phyloP scores from a whole-genome alignment of 2,113 vertebrate species.

The Dromaius novaehollandiae region DNA sequence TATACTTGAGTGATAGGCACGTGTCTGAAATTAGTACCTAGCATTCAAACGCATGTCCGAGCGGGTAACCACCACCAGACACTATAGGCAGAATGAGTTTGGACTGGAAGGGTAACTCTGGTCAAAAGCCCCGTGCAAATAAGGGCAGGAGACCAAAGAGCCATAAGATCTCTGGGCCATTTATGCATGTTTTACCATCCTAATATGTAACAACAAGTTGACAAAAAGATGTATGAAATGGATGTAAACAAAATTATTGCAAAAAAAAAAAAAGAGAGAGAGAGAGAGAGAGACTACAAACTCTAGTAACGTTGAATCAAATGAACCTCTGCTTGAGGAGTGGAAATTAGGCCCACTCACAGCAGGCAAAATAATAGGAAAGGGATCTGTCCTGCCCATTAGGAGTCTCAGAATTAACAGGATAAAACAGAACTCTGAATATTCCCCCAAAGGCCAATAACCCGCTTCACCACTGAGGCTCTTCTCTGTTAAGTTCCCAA shows the following conservation, averaged over 20 bases:
- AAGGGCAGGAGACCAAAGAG: background rate
- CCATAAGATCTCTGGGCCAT: background rate
- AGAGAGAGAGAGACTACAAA: background rate
- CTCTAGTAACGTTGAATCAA: background rate
- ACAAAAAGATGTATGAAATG: background rate
- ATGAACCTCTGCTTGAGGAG: background rate
- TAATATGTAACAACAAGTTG: accelerated
- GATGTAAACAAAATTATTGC: background rate
- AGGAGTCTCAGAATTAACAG: background rate
- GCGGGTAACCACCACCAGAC: background rate
- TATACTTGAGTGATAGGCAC: background rate
- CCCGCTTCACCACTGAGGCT: background rate
- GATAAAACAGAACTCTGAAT: background rate
- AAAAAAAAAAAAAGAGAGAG: no score
- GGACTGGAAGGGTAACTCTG: background rate
- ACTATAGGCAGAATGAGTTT: background rate
- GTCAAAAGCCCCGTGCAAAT: background rate
- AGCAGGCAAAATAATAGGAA: background rate
- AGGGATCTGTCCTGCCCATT: background rate
- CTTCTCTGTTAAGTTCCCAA: background rate
- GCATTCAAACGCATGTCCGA: background rate
- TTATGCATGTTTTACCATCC: background rate
- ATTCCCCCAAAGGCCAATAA: background rate
- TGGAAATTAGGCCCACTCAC: background rate
- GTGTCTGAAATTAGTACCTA: conserved; percentile 22